phyloP scores from a whole-genome alignment of 64 coral and sea anemone genomes.

The Acropora yongei region DNA sequence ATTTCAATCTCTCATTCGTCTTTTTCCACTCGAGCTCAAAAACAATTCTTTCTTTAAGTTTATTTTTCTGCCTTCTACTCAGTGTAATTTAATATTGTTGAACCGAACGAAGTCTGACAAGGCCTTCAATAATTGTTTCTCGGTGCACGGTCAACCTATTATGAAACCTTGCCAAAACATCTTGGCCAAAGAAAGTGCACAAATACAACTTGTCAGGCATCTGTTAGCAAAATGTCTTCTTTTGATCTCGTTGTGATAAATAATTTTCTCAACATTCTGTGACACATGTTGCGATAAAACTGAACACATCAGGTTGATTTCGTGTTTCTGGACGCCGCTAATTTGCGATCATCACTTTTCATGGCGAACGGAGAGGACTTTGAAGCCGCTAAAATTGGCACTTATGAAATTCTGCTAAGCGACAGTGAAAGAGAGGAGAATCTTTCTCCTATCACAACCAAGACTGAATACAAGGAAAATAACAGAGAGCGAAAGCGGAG shows the following conservation, averaged over 20 bases:
- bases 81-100: background rate
- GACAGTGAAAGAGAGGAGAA: conserved; percentile 21
- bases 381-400: background rate
- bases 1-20: background rate
- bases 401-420: conserved; percentile 2
- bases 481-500: conserved; percentile 2
- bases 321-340: background rate
- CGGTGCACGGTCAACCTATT: too few species aligned
- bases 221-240: conserved; percentile 4
- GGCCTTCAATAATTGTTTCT: too few species aligned
- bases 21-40: background rate
- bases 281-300: too few species aligned
- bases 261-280: too few species aligned
- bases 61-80: background rate
- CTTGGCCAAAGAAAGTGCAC: background rate
- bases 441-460: background rate
- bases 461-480: background rate
- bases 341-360: background rate
- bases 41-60: background rate
- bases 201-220: too few species aligned
- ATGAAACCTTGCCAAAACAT: background rate
- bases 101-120: background rate
- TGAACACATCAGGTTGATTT: background rate
- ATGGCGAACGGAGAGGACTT: conserved; percentile 22
- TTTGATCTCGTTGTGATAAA: too few species aligned